Evolutionary conservation across 2,797 vertebrate genomes (phyloP).

Genomic region (Sebastes reedi): DNA sequence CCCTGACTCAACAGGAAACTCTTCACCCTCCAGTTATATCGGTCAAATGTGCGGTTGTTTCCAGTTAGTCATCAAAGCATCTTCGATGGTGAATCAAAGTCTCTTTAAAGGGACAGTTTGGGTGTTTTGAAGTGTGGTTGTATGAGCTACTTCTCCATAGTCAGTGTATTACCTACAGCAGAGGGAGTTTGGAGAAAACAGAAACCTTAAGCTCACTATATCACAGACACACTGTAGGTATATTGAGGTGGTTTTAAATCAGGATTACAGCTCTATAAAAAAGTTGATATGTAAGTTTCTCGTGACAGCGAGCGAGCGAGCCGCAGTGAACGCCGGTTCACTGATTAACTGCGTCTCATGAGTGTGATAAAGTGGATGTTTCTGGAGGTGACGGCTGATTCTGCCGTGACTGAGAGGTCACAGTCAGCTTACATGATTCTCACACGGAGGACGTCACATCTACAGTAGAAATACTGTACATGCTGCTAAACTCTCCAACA

Average conservation of each 20-base stretch:
- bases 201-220: background rate
- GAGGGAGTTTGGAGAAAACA: too few relatives aligned
- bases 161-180: too few relatives aligned
- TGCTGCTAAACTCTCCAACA: background rate
- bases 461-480: background rate
- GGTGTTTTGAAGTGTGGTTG: background rate
- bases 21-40: background rate
- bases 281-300: constrained; percentile 33
- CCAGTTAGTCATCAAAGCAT: background rate
- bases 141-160: background rate
- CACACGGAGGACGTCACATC: background rate
- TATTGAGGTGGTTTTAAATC: background rate
- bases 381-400: background rate
- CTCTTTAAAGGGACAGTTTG: background rate
- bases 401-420: background rate
- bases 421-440: background rate
- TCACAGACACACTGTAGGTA: background rate
- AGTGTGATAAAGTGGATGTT: constrained; percentile 19
- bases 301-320: constrained; percentile 54
- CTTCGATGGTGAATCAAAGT: background rate
- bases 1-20: constrained; percentile 7
- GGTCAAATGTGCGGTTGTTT: background rate
- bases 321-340: constrained; percentile 1
- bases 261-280: constrained; percentile 19
- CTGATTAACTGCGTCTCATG: constrained; percentile 61